Evolutionary conservation across 2,888 invertebrate genomes (phyloP), one percentile per base, ranked within the genome.

Genomic region (Petrolisthes manimaculis): DNA sequence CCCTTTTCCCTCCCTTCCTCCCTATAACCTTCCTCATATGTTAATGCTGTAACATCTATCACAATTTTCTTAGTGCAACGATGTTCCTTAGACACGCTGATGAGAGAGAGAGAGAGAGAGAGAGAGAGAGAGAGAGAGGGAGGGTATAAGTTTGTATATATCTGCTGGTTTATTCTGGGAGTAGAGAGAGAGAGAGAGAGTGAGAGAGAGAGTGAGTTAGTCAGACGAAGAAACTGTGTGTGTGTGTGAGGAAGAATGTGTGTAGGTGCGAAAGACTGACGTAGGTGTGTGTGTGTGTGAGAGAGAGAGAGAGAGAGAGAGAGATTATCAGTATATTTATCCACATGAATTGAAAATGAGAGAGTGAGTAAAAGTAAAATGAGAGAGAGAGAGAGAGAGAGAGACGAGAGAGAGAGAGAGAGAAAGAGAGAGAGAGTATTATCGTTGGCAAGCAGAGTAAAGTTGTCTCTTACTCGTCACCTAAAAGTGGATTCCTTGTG

Each of bases 91-190:
- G n/a, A n/a, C n/a, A n/a, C n/a, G n/a, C n/a, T n/a, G n/a, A n/a
- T 14, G 75, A 74, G 75, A 77, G 77, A 77, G 77, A 77, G 77
- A 77, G 12, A 24, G 77, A 5, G 77, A 77, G 77, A 77, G 75
- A 74, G 75, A 74, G 75, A 77, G 77, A 77, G 77, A 77, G 77
- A 77, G 12, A 24, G 77, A 5, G 77, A 77, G 77, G 51, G 75
- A 74, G 75, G n/a, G 75, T 37, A 51, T 37, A 51, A 77, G 77
- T 12, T 8, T 12, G 67, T 12, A 14, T 12, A 61, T 8, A 61
- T 8, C 8, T 8, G 14, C 9, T 12, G 67, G 14, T 8, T 12
- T 8, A 61, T 8, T 12, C 9, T 12, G 67, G 14, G 9, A 77
- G 12, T 14, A 51, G 21, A 21, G 21, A 21, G 21, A 51, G 51